Conservation (phyloP, 2,888 invertebrate species). For the Gibbula magus region DNA sequence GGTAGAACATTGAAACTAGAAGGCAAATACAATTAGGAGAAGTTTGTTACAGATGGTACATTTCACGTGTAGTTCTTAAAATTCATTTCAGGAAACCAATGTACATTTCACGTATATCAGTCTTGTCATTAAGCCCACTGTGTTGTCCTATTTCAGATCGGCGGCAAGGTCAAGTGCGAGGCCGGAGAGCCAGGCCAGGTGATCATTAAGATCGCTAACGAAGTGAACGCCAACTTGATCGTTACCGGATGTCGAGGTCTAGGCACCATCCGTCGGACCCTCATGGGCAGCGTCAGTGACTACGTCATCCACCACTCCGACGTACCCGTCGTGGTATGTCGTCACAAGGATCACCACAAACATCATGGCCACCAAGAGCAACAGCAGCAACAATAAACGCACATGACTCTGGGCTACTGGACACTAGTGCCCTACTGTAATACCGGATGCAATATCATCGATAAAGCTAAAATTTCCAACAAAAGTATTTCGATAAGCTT, state of each 20-base stretch:
- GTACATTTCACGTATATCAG: too few species aligned
- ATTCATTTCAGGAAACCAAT: too few species aligned
- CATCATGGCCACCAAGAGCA: too few species aligned
- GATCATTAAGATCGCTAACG: neutral
- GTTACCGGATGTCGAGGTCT: neutral
- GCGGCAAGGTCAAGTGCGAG: conserved; percentile 58
- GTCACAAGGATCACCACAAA: neutral
- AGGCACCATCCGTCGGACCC: neutral
- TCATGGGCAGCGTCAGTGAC: neutral
- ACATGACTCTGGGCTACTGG: neutral
- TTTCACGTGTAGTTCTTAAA: too few species aligned
- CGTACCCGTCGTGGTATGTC: neutral
- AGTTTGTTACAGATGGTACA: too few species aligned
- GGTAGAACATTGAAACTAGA: too few species aligned
- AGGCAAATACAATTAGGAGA: too few species aligned
- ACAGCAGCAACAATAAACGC: neutral
- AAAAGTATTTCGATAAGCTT: too few species aligned
- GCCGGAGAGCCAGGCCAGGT: conserved; percentile 25
- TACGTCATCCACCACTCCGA: neutral
- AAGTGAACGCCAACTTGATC: neutral
- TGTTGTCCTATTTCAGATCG: conserved; percentile 46
- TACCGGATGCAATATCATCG: neutral
- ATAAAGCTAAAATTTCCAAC: too few species aligned
- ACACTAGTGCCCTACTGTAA: neutral
- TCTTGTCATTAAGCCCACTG: too few species aligned